Evolutionary conservation across 2,888 invertebrate genomes (phyloP), one percentile per base, ranked within the genome.

Genomic region (Acrocera orbiculus): DNA sequence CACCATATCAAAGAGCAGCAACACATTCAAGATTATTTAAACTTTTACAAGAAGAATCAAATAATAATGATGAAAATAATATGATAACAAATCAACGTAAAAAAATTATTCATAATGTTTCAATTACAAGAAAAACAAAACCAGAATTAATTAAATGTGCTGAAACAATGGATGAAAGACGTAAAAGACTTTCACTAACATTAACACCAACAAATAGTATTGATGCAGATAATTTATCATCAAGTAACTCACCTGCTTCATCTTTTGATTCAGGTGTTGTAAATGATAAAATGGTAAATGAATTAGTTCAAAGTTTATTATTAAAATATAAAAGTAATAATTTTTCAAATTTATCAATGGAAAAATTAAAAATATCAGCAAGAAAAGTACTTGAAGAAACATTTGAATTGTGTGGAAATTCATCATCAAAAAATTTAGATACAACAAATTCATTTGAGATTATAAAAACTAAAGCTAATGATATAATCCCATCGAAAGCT

Each of bases 1-100:
- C 64, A 9, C 64, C 67, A 37, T 78, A 74, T 49, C 71, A 76
- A 51, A 61, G 78, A 32, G 76, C 76, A 4, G 70, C 75, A 23
- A 78, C 78, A 24, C 78, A 78, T 55, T 77, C 76, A 27, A 63
- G 78, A 41, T 57, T 78, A 14, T 76, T 74, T 46, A 70, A 70
- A 46, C 54, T 78, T 10, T 53, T 78, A 15, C 74, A 71, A 51
- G 70, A 71, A 30, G 72, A 69, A 45, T 63, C 33, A 1, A 28
- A 24, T 27, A 36, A 34, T 1, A 19, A 24, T 14, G 30, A 30
- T 4, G 32, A 32, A 3, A 15, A 51, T 35, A 49, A 51, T n/a
- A n/a, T n/a, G n/a, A n/a, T 42, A 42, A 23, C 46, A 47, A 26
- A 35, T 23, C 48, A 47, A 22, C 47, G 53, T 4, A 52, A 54